These are phyloP conservation scores for Lycodopsis pacificus DNA, from an alignment of 2,797 vertebrate species.

Conservation along the genomic window DNA sequence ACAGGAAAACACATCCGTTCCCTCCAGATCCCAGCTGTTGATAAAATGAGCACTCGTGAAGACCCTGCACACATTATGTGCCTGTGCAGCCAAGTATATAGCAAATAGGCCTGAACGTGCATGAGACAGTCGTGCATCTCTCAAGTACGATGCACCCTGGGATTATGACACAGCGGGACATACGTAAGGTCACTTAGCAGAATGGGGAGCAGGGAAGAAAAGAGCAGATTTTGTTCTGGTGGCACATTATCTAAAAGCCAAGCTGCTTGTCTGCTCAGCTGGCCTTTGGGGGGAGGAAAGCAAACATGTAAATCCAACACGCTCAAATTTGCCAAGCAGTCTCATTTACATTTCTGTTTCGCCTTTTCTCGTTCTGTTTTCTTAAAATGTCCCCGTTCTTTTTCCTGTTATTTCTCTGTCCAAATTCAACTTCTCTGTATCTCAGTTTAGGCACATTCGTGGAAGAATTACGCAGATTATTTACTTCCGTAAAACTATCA, in stretches of 20 bases:
- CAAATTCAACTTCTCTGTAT: neutral
- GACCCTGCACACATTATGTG: conserved; percentile 18
- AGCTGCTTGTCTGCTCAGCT: conserved; percentile 59
- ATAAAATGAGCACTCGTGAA: conserved; percentile 32
- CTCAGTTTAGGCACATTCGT: neutral
- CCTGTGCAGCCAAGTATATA: neutral
- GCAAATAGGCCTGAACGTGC: conserved; percentile 4
- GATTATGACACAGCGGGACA: neutral
- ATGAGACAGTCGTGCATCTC: conserved; percentile 3
- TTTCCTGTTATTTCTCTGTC: neutral
- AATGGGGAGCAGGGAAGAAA: neutral
- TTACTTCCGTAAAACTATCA: neutral
- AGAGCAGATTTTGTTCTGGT: conserved; percentile 30
- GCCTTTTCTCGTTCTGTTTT: conserved; percentile 1
- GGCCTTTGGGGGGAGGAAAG: conserved; percentile 22
- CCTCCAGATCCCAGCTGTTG: conserved; percentile 55
- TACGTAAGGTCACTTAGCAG: neutral
- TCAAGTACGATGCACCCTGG: neutral
- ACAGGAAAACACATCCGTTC: conserved; percentile 52
- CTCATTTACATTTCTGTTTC: conserved; percentile 36
- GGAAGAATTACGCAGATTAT: neutral
- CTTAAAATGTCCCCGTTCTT: conserved; percentile 1
- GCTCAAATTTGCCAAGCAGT: conserved; percentile 46
- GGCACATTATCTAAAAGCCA: conserved; percentile 33
- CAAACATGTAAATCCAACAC: conserved; percentile 52